These are phyloP conservation scores for Hippopotamus amphibius DNA, from an alignment of 2,113 vertebrate genomes.

Conservation along the genomic window DNA sequence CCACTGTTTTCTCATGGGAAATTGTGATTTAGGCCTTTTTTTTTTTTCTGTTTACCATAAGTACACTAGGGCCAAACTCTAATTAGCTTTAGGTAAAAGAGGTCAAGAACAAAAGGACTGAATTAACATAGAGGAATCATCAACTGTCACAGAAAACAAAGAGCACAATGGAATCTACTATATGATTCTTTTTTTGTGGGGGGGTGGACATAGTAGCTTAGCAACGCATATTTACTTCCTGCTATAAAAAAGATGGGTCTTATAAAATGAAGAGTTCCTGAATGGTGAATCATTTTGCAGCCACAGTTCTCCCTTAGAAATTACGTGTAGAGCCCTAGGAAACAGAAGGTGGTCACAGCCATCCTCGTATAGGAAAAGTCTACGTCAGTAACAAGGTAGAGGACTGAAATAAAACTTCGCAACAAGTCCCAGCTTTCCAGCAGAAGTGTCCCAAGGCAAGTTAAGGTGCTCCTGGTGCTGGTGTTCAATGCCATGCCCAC, in stretches of 20 bases:
- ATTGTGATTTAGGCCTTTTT: constrained; percentile 11
- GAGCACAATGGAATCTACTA: constrained; percentile 70
- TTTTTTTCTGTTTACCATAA: constrained; percentile 26
- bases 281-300: constrained; percentile 76
- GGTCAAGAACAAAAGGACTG: constrained; percentile 61
- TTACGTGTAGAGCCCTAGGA: not conserved
- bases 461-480: not conserved
- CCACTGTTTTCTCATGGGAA: constrained; percentile 47
- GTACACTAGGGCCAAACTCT: constrained; percentile 2
- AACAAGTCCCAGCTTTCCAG: not conserved
- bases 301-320: constrained; percentile 61
- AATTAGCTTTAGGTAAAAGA: constrained; percentile 65
- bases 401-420: not conserved
- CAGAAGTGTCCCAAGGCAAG: not conserved
- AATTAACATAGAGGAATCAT: constrained; percentile 56
- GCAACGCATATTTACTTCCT: constrained; percentile 77
- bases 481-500: not conserved
- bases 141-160: constrained; percentile 64
- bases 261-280: constrained; percentile 77
- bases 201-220: constrained; percentile 74
- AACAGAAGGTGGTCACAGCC: constrained; percentile 34
- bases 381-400: not conserved
- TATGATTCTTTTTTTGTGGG: constrained; percentile 63
- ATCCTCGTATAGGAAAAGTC: not conserved
- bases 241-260: constrained; percentile 80